A percentile compares a stretch with the other conserved stretches of the same genome.
These are phyloP conservation scores for Eulimnadia texana DNA, from an alignment of 1,140 invertebrate species.

Conservation along the genomic window DNA sequence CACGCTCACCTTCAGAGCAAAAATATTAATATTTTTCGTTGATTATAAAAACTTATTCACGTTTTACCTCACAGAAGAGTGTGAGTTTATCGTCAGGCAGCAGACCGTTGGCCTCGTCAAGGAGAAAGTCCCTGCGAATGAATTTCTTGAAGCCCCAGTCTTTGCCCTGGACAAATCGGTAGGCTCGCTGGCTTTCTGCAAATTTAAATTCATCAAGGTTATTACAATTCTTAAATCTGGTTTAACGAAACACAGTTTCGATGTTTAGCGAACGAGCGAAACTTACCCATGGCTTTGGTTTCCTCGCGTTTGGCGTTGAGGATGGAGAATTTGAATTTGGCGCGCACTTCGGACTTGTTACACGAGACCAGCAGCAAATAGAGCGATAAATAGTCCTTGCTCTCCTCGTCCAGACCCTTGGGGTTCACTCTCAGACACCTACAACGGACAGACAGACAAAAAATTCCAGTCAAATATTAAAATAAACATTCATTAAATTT, in stretches of 20 bases:
- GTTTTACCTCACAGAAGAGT: slow-evolving; percentile 90
- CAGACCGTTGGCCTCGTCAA: slow-evolving; percentile 95
- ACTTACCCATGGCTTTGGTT: slow-evolving; percentile 93
- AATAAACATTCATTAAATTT: neutral
- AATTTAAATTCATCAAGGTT: slow-evolving; percentile 1
- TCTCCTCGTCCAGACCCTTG: slow-evolving; percentile 98
- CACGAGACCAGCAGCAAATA: slow-evolving; percentile 97
- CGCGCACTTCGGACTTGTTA: slow-evolving; percentile 98
- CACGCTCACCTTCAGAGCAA: slow-evolving; percentile 55
- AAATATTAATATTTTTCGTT: slow-evolving; percentile 9
- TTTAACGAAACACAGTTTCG: neutral
- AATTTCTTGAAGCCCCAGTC: slow-evolving; percentile 99
- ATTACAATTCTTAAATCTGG: neutral
- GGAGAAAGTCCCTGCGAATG: slow-evolving; percentile 89
- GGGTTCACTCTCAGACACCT: slow-evolving; percentile 98
- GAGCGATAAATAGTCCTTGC: slow-evolving; percentile 97
- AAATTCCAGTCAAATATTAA: neutral
- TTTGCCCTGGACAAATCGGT: slow-evolving; percentile 97
- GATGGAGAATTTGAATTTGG: slow-evolving; percentile 99
- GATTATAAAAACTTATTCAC: neutral
- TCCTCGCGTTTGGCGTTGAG: slow-evolving; percentile 99
- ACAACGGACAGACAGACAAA: slow-evolving; percentile 20
- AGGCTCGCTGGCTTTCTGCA: slow-evolving; percentile 75
- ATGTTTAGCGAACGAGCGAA: neutral
- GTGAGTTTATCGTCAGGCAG: slow-evolving; percentile 97